phyloP scores from a whole-genome alignment of 2,113 vertebrate genomes.

The Ia io region DNA sequence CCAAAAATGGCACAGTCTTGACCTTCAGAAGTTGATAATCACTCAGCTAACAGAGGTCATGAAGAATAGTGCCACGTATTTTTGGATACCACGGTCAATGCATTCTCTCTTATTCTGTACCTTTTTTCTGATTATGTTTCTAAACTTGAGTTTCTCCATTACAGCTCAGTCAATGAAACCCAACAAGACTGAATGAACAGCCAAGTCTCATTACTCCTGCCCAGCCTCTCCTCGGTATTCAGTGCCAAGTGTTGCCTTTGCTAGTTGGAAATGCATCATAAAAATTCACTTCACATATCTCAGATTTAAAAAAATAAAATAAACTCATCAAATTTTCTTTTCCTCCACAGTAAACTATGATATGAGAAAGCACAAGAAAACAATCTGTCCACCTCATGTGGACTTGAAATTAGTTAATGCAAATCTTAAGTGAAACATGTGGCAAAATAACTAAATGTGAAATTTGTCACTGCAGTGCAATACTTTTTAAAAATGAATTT shows the following conservation, averaged over 20 bases:
- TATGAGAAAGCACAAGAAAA: neutral
- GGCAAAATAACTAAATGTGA: neutral
- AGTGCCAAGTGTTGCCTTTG: neutral
- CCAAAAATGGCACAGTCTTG: neutral
- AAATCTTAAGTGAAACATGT: neutral
- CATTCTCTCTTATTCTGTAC: neutral
- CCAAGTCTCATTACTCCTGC: neutral
- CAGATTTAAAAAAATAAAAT: neutral
- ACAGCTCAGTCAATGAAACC: neutral
- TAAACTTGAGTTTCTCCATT: neutral
- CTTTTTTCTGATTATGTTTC: neutral
- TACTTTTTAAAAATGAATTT: slow-evolving; percentile 2
- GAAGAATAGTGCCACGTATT: neutral
- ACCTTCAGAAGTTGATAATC: neutral
- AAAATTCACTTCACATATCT: neutral
- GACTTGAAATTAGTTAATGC: neutral
- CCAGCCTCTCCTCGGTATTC: neutral
- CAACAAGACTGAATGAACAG: neutral
- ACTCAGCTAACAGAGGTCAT: neutral
- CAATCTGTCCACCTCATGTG: neutral
- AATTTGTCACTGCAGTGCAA: neutral
- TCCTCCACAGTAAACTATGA: neutral
- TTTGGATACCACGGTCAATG: neutral
- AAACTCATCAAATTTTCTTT: neutral
- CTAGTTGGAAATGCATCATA: neutral